Evolutionary conservation across 2,113 vertebrate species (phyloP).

Genomic region (Stercorarius parasiticus): DNA sequence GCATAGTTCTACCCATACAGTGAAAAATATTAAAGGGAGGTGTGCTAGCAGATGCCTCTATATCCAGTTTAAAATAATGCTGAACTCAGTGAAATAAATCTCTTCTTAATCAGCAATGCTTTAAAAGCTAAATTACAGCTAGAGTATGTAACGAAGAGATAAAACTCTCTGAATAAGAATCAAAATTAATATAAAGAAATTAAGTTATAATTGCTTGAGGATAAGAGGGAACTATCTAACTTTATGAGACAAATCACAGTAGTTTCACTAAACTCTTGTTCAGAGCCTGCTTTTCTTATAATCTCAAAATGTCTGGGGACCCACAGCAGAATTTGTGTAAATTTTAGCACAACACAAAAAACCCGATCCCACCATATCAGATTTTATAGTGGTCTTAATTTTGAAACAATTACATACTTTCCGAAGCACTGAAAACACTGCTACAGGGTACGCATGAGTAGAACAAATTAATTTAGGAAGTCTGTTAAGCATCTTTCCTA

Average conservation of each 20-base stretch:
- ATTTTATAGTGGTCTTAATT: neutral
- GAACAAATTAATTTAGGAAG: neutral
- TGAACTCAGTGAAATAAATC: conserved; percentile 36
- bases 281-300: neutral
- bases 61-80: neutral
- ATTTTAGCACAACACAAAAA: neutral
- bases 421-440: neutral
- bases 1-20: neutral
- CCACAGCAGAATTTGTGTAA: neutral
- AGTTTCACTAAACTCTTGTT: neutral
- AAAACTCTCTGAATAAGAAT: conserved; percentile 14
- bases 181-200: conserved; percentile 60
- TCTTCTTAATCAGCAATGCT: conserved; percentile 23
- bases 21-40: neutral
- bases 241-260: neutral
- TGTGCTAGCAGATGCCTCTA: neutral
- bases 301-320: neutral
- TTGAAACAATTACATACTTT: neutral
- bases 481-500: neutral
- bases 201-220: conserved; percentile 36
- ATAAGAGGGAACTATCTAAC: neutral
- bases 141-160: conserved; percentile 24
- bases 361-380: neutral
- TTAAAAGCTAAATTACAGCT: conserved; percentile 36
- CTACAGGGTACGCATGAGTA: neutral